Base-by-base conservation (phyloP, 2,888 invertebrate genomes). In the Monopis laevigella region DNA sequence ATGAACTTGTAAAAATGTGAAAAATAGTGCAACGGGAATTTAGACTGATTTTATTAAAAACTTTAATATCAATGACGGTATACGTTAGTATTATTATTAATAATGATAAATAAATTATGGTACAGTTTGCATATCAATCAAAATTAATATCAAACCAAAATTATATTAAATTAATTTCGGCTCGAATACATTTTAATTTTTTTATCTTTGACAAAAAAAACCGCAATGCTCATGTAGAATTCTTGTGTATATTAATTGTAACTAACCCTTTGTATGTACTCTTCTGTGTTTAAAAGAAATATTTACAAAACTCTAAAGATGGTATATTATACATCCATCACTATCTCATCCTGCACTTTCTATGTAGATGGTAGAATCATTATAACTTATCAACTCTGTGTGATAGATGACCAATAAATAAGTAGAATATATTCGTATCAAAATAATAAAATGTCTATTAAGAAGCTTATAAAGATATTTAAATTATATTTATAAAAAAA, bases 381-480 rank as follows among this genome's bases (percentile, higher is more conserved):
- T 19, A 43, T 32, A 43, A 48, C 44, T 43, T 72, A 65, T 68
- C 58, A 59, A 60, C 65, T 63, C 61, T 61, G 66, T 69, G 72
- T 74, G 70, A 72, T 73, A 73, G 72, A 64, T 64, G 71, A 75
- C 74, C 72, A 73, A 69, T 62, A 64, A 59, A 55, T 57, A 55
- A 56, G 53, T 32, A 32, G 32, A n/a, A n/a, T n/a, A n/a, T n/a
- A n/a, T n/a, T n/a, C n/a, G n/a, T n/a, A n/a, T n/a, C n/a, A n/a
- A n/a, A n/a, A n/a, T n/a, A n/a, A n/a, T n/a, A n/a, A n/a, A n/a
- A n/a, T n/a, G n/a, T n/a, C n/a, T n/a, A n/a, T n/a, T n/a, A n/a
- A n/a, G n/a, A n/a, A n/a, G n/a, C n/a, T n/a, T n/a, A n/a, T n/a
- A n/a, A n/a, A n/a, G n/a, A n/a, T n/a, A n/a, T n/a, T n/a, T n/a